phyloP scores from a whole-genome alignment of 2,113 vertebrate species.

The Tauraco erythrolophus region DNA sequence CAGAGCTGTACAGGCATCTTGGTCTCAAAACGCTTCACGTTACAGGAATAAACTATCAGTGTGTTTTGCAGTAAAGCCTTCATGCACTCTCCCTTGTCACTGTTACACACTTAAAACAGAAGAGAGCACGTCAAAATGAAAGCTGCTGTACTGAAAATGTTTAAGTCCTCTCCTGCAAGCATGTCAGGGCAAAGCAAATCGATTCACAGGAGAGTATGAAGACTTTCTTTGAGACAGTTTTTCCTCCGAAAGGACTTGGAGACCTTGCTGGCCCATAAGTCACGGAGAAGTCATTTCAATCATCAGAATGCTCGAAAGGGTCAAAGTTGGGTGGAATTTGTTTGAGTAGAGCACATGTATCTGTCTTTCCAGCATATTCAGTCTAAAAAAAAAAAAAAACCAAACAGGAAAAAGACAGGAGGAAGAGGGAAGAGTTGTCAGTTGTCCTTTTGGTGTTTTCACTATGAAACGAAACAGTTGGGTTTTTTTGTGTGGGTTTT shows the following conservation, averaged over 20 bases:
- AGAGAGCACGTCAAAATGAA: background rate
- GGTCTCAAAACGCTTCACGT: background rate
- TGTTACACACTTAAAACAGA: background rate
- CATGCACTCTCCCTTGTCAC: background rate
- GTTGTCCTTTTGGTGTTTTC: background rate
- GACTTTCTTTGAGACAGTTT: background rate
- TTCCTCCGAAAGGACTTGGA: background rate
- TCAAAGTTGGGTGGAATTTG: background rate
- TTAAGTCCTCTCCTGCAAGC: background rate
- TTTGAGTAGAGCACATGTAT: background rate
- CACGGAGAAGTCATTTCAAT: background rate
- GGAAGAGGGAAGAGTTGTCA: background rate
- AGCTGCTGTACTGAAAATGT: background rate
- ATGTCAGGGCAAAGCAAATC: background rate
- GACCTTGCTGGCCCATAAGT: background rate
- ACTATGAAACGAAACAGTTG: background rate
- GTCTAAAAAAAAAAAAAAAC: background rate
- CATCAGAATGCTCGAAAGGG: background rate
- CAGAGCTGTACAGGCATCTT: background rate
- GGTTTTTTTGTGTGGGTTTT: background rate
- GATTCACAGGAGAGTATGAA: background rate
- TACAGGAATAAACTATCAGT: background rate
- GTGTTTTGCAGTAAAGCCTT: background rate
- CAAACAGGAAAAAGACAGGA: background rate
- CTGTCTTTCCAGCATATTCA: background rate